Conservation (phyloP, 2,797 vertebrate species). For the Esox lucius region DNA sequence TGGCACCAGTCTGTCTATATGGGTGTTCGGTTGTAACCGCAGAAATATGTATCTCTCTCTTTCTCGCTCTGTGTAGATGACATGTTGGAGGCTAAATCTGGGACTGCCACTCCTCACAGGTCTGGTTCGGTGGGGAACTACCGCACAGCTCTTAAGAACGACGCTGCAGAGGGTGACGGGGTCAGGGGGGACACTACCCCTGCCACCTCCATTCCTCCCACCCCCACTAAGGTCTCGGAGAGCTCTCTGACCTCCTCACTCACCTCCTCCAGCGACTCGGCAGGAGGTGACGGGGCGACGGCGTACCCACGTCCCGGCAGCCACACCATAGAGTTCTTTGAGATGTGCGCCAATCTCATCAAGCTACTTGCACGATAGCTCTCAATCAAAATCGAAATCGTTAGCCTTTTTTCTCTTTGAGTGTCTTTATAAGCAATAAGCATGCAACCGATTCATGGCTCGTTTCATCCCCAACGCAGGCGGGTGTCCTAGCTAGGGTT, state of each 20-base stretch:
- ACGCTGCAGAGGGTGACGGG: slow-evolving; percentile 76
- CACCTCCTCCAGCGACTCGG: slow-evolving; percentile 90
- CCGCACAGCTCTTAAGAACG: slow-evolving; percentile 84
- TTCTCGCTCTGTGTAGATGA: slow-evolving; percentile 79
- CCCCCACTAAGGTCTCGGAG: slow-evolving; percentile 81
- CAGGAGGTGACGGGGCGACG: slow-evolving; percentile 70
- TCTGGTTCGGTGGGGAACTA: slow-evolving; percentile 92
- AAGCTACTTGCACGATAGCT: slow-evolving; percentile 98
- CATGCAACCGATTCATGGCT: slow-evolving; percentile 88
- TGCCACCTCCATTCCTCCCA: slow-evolving; percentile 65
- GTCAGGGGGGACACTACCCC: slow-evolving; percentile 69
- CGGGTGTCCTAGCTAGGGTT: slow-evolving; percentile 75
- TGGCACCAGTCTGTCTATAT: background rate
- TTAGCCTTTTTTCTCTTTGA: slow-evolving; percentile 76
- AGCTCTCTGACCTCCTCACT: slow-evolving; percentile 88
- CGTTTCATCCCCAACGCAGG: slow-evolving; percentile 78
- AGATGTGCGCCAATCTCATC: slow-evolving; percentile 99
- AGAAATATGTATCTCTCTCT: background rate
- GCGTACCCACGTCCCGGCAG: slow-evolving; percentile 88
- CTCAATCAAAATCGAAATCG: slow-evolving; percentile 71
- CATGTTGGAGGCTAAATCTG: slow-evolving; percentile 90
- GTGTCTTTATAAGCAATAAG: slow-evolving; percentile 96
- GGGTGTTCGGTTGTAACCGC: background rate
- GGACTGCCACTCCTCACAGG: slow-evolving; percentile 90
- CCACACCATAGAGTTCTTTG: slow-evolving; percentile 98